phyloP scores from a whole-genome alignment of 2,113 vertebrate genomes.

The Nerophis lumbriciformis region DNA sequence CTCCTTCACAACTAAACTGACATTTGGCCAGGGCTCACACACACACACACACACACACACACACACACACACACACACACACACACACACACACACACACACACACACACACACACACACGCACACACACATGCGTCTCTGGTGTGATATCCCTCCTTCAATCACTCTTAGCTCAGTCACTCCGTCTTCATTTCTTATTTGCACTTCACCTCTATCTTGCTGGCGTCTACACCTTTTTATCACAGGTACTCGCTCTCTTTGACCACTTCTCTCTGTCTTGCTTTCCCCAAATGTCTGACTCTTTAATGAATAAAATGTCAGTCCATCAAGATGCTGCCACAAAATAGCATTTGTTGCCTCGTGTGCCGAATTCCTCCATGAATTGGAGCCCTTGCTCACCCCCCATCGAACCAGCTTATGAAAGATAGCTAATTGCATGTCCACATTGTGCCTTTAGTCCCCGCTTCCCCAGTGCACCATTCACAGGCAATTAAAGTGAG shows the following conservation, averaged over 20 bases:
- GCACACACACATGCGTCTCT: constrained; percentile 23
- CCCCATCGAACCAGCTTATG: constrained; percentile 53
- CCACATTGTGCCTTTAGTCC: constrained; percentile 58
- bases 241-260: constrained; percentile 28
- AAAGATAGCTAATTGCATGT: constrained; percentile 72
- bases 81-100: no score
- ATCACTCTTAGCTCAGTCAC: constrained; percentile 41
- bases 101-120: no score
- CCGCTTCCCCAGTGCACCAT: constrained; percentile 62
- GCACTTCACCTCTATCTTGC: constrained; percentile 39
- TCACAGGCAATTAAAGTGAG: constrained; percentile 80
- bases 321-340: constrained; percentile 64
- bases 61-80: no score
- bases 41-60: constrained; percentile 1
- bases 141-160: constrained; percentile 26
- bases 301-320: constrained; percentile 69
- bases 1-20: constrained; percentile 37
- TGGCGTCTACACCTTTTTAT: constrained; percentile 30
- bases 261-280: constrained; percentile 50
- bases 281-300: constrained; percentile 49
- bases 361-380: constrained; percentile 66
- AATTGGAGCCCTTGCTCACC: constrained; percentile 42
- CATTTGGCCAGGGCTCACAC: constrained; percentile 34
- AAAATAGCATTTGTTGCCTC: constrained; percentile 66
- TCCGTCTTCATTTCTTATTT: constrained; percentile 44